A percentile compares a stretch with the other conserved stretches of the same genome.
Conservation (phyloP, 2,888 invertebrate species). For the Nomada fabriciana region DNA sequence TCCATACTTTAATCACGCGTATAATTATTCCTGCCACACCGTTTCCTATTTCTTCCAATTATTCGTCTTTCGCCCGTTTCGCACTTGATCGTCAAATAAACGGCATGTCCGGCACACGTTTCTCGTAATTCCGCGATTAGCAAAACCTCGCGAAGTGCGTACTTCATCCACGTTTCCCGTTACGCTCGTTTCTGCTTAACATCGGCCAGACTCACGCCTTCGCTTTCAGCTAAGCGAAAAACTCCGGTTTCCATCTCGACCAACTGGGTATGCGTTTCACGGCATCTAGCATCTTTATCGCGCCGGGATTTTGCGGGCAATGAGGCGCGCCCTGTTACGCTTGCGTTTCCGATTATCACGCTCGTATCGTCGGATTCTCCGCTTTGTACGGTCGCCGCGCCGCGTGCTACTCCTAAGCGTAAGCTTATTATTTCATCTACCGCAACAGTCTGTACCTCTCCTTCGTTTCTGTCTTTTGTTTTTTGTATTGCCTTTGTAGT, state of each 20-base stretch:
- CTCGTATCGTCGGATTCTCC: constrained; percentile 26
- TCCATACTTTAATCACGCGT: neutral
- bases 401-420: neutral
- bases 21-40: constrained; percentile 14
- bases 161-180: constrained; percentile 38
- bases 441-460: neutral
- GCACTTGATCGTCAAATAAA: neutral
- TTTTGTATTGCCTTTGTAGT: neutral
- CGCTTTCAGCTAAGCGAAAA: constrained; percentile 28
- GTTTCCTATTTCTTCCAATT: constrained; percentile 16
- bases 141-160: constrained; percentile 17
- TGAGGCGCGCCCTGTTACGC: constrained; percentile 42
- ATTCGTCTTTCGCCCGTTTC: neutral
- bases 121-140: constrained; percentile 24
- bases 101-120: constrained; percentile 11
- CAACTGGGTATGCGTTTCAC: neutral
- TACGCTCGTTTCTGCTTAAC: constrained; percentile 16
- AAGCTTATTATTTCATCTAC: constrained; percentile 28
- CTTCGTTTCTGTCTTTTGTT: neutral
- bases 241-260: constrained; percentile 24
- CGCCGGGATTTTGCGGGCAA: constrained; percentile 51
- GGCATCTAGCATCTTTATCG: constrained; percentile 51
- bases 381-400: constrained; percentile 20
- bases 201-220: constrained; percentile 29
- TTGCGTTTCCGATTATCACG: constrained; percentile 52